A percentile compares a stretch with the other conserved stretches of the same genome.
These are phyloP conservation scores for Drosophila aldrichi DNA, from an alignment of 2,888 invertebrate genomes.

Conservation along the genomic window DNA sequence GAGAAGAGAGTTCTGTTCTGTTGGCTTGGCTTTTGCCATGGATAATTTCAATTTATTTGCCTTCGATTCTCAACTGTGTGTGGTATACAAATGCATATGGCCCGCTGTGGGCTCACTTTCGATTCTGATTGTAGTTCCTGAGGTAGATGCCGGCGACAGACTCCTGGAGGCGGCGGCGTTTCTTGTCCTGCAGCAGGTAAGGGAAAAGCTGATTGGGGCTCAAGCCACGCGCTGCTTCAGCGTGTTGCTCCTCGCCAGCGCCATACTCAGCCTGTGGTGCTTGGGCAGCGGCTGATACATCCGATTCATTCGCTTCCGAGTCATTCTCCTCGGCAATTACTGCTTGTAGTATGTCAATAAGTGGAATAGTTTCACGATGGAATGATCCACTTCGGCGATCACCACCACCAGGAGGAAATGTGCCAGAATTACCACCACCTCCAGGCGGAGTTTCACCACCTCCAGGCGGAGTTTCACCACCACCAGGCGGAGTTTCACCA, in stretches of 20 bases:
- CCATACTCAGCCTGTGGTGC: slow-evolving; percentile 1
- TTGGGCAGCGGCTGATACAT: neutral
- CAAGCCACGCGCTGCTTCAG: slow-evolving; percentile 48
- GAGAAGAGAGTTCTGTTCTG: slow-evolving; percentile 27
- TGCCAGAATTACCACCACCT: no score
- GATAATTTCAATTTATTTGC: slow-evolving; percentile 71
- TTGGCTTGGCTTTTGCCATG: slow-evolving; percentile 49
- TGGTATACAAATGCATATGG: slow-evolving; percentile 12
- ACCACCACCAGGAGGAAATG: no score
- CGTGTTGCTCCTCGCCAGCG: slow-evolving; percentile 33
- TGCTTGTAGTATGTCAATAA: slow-evolving; percentile 42
- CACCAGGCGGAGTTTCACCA: no score
- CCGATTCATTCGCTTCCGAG: slow-evolving; percentile 29
- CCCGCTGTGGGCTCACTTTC: slow-evolving; percentile 54
- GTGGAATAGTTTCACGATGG: slow-evolving; percentile 21
- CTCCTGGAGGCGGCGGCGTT: slow-evolving; percentile 64
- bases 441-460: no score
- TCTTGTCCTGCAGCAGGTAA: slow-evolving; percentile 58
- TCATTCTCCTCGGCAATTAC: slow-evolving; percentile 43
- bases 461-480: no score
- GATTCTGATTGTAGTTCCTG: slow-evolving; percentile 65
- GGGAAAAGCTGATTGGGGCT: slow-evolving; percentile 52
- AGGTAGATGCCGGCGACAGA: slow-evolving; percentile 68
- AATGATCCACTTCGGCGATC: neutral
- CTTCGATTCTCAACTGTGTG: slow-evolving; percentile 39